Base-by-base conservation (phyloP, 2,113 vertebrate species). In the Zosterops hypoxanthus region DNA sequence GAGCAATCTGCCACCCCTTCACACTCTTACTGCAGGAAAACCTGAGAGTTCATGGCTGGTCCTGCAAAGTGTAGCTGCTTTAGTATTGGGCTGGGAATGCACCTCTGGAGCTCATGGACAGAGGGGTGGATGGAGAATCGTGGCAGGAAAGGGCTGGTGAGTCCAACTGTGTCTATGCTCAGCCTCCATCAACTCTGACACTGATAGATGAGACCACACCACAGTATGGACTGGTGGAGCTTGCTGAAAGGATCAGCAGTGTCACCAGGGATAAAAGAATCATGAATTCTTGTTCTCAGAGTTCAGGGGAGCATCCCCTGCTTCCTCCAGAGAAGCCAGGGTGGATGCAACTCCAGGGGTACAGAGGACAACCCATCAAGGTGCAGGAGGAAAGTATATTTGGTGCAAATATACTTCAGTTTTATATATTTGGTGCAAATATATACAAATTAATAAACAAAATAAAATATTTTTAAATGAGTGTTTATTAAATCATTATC, bases 181-280 rank as follows among this genome's bases (percentile, higher is more conserved):
- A 57, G 50, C n/a, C 46, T 47, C 60, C 47, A 70, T 22, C 50
- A 42, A 2, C 49, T 46, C 5, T 0, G 63, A 36, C 39, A 52
- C 41, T 2, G 2, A 49, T 2, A 15, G 41, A 18, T 1, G 8
- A 73, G 41, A 56, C 36, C 41, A 34, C 56, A 47, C 60, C n/a
- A 34, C 6, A 7, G 3, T 3, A 70, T 0, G 3, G 41, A 60
- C 34, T 2, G 2, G 36, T 1, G 2, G 46, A 70, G 36, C 25
- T 55, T 50, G 46, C 56, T 8, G 4, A 69, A 36, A 61, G 49
- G 71, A 65, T 20, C 52, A 63, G 57, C 19, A 78, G 17, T 5
- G 0, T 57, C 60, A 23, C 26, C 11, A 26, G 36, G 23, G 39
- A 26, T 71, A 46, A 36, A 73, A 49, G 31, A 76, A 65, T 23